Conservation (phyloP, 92 coral and sea anemone species). For the Palythoa grandiflora region DNA sequence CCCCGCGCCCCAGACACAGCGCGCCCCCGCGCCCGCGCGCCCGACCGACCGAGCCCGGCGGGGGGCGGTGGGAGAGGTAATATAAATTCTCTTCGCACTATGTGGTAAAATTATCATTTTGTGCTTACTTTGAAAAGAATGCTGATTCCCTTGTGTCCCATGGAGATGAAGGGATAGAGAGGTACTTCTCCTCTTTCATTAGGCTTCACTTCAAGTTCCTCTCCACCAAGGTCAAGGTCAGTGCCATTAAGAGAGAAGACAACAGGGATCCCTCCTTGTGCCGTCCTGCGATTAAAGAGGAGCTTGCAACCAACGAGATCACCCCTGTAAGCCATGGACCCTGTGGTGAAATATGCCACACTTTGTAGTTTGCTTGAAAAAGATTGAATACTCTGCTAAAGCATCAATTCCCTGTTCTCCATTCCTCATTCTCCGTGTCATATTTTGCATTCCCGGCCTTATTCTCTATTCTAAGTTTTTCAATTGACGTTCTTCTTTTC, state of each 20-base stretch:
- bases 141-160: constrained; percentile 27
- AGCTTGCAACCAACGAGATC: constrained; percentile 28
- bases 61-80: too few species aligned
- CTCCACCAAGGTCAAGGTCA: constrained; percentile 5
- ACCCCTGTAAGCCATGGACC: constrained; percentile 38
- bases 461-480: too few species aligned
- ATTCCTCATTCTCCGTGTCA: too few species aligned
- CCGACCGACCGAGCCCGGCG: too few species aligned
- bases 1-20: too few species aligned
- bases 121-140: constrained; percentile 19
- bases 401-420: too few species aligned
- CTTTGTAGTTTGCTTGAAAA: too few species aligned
- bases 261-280: constrained; percentile 22
- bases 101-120: neutral
- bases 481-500: too few species aligned
- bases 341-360: neutral
- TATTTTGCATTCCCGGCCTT: too few species aligned
- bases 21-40: too few species aligned
- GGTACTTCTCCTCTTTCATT: neutral
- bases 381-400: too few species aligned
- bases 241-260: constrained; percentile 34
- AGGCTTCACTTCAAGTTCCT: neutral
- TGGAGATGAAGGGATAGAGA: neutral
- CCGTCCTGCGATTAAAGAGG: neutral
- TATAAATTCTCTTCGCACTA: too few species aligned